Conservation (phyloP, 2,888 invertebrate genomes). For the Pollenia labialis region DNA sequence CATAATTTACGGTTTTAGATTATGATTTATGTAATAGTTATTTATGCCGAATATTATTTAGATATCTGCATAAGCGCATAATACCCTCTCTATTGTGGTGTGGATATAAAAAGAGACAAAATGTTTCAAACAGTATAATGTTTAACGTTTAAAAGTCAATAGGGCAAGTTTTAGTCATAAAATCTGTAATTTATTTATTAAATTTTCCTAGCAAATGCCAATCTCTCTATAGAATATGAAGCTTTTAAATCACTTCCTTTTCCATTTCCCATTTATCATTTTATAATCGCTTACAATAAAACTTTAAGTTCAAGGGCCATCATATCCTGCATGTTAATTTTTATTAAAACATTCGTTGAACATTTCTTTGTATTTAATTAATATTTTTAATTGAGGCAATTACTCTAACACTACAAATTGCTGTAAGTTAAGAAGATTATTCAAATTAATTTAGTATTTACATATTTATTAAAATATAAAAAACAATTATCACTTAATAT, state of each 20-base stretch:
- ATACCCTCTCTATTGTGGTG: too few relatives aligned
- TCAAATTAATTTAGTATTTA: slow-evolving; percentile 10
- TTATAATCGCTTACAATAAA: not conserved
- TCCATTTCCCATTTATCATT: not conserved
- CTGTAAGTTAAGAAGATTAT: slow-evolving; percentile 11
- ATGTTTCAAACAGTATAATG: too few relatives aligned
- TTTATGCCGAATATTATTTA: too few relatives aligned
- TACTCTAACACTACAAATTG: slow-evolving; percentile 2
- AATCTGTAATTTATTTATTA: not conserved
- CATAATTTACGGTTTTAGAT: too few relatives aligned
- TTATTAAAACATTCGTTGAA: slow-evolving; percentile 12
- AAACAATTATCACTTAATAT: slow-evolving; percentile 1
- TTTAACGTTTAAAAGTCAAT: too few relatives aligned
- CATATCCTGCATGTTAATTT: slow-evolving; percentile 18
- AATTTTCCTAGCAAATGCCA: not conserved
- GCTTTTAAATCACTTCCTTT: slow-evolving; percentile 2
- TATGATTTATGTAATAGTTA: too few relatives aligned
- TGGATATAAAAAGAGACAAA: too few relatives aligned
- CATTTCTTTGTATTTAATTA: not conserved
- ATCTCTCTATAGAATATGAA: not conserved
- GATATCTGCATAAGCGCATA: too few relatives aligned
- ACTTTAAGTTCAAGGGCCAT: slow-evolving; percentile 29
- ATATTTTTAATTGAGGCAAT: slow-evolving; percentile 25
- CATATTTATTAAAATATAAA: slow-evolving; percentile 14
- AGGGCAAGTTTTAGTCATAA: too few relatives aligned